Percentiles rank a stretch among this genome's conserved stretches.
Conservation (phyloP, 2,888 invertebrate species). For the Amphimallon solstitiale region DNA sequence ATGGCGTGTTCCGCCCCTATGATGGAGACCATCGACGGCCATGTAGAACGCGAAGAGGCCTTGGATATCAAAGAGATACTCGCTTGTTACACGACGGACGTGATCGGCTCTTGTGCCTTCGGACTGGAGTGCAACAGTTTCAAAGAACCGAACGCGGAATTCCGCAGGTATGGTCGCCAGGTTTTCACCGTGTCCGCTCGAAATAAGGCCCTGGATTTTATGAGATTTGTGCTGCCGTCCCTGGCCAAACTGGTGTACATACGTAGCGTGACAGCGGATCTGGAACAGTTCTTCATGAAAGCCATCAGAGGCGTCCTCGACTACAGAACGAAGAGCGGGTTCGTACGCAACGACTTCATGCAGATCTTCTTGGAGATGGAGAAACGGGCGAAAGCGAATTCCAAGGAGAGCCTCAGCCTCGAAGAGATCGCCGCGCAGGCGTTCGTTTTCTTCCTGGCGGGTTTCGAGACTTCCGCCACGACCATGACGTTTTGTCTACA, state of each 20-base stretch:
- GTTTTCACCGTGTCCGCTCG: neutral
- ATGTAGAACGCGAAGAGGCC: neutral
- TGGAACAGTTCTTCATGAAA: neutral
- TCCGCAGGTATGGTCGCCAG: slow-evolving; percentile 30
- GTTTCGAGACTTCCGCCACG: slow-evolving; percentile 62
- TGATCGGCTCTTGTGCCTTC: slow-evolving; percentile 36
- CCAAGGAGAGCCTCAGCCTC: neutral
- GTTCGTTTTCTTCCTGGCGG: slow-evolving; percentile 62
- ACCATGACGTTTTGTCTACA: slow-evolving; percentile 58
- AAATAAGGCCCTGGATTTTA: neutral
- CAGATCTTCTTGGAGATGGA: slow-evolving; percentile 53
- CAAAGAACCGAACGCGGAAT: slow-evolving; percentile 28
- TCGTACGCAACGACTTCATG: slow-evolving; percentile 55
- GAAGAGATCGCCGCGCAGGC: slow-evolving; percentile 54
- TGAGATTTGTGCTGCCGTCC: neutral
- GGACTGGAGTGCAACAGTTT: slow-evolving; percentile 36
- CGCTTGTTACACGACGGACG: slow-evolving; percentile 36
- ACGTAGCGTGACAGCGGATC: neutral
- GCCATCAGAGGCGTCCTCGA: slow-evolving; percentile 48
- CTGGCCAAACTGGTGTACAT: neutral
- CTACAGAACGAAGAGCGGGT: slow-evolving; percentile 41
- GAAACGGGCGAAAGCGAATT: slow-evolving; percentile 37
- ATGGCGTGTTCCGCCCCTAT: slow-evolving; percentile 23
- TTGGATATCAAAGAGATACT: slow-evolving; percentile 34
- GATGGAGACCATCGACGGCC: neutral